Conservation (phyloP, 2,797 vertebrate species). For the Pangasius djambal region DNA sequence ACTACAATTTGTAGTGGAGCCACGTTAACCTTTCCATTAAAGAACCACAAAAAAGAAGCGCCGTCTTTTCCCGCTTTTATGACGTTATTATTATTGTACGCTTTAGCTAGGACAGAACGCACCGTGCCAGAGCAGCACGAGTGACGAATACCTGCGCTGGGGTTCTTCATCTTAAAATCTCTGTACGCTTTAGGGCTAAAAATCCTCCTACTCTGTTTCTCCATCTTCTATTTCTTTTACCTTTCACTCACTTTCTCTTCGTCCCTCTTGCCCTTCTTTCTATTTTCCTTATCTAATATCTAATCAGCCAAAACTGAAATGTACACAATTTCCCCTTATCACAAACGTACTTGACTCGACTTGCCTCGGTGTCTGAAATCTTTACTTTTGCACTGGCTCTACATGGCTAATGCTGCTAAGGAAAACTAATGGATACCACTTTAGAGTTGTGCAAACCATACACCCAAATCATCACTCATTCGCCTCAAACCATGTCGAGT, state of each 20-base stretch:
- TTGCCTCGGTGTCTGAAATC: not conserved
- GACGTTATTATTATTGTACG: conserved; percentile 18
- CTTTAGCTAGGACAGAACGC: conserved; percentile 16
- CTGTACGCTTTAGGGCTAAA: conserved; percentile 27
- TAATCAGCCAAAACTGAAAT: not conserved
- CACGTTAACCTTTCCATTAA: conserved; percentile 42
- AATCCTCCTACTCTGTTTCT: not conserved
- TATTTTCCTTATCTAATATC: not conserved
- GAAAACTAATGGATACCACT: not conserved
- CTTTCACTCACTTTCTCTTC: not conserved
- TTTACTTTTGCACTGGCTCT: not conserved
- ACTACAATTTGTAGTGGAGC: conserved; percentile 47
- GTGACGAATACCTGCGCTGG: conserved; percentile 39
- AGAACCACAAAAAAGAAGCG: conserved; percentile 28
- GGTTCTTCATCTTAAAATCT: conserved; percentile 39
- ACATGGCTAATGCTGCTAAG: not conserved
- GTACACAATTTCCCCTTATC: not conserved
- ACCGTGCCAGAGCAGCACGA: conserved; percentile 8
- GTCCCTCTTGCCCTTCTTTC: not conserved
- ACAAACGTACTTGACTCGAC: not conserved
- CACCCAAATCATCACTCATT: not conserved
- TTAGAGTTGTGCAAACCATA: not conserved
- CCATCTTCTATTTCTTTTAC: not conserved
- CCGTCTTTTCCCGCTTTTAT: conserved; percentile 21
- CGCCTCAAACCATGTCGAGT: not conserved